Evolutionary conservation across 2,888 invertebrate genomes (phyloP), one percentile per base, ranked within the genome.

Genomic region (Drosophila macrospina): DNA sequence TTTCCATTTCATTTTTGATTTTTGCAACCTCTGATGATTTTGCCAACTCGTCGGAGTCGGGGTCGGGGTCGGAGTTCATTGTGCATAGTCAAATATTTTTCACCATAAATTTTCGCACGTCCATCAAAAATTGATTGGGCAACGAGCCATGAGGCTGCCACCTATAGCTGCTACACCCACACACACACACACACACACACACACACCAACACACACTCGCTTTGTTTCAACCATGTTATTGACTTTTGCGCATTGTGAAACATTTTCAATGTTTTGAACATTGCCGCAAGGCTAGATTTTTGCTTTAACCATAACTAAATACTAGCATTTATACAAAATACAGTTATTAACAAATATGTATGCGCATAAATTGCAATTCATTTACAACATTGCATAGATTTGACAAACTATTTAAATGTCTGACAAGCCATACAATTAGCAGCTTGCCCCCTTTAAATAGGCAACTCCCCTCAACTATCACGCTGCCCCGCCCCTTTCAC

Each of bases 101-200:
- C 81, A 78, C 89, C 88, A 89, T 89, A 89, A 89, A 89, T 88
- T 86, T 86, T 89, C 86, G 86, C 86, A 89, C 89, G 89, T 80
- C 89, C 79, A 86, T 86, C 89, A 89, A 86, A 88, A 86, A 86
- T 86, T 86, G 81, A 86, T 89, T 85, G 89, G 62, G 70, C 80
- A 74, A 50, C 70, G 64, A 28, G 50, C 73, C 80, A 47, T 71
- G 65, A 55, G 44, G 55, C 32, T 41, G 81, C 78, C 62, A 66
- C 63, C 72, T 66, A 64, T 54, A 69, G 56, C 69, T 67, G 69
- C 62, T 44, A 50, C 65, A 70, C 50, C 52, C 39, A 55, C 48
- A 47, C 51, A 41, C 50, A 44, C 28, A 57, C 52, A 36, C 41
- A 42, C 54, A 41, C 64, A 45, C 48, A 59, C 60, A 47, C 56